Evolutionary conservation across 2,797 vertebrate species (phyloP).

Genomic region (Notamacropus eugenii): DNA sequence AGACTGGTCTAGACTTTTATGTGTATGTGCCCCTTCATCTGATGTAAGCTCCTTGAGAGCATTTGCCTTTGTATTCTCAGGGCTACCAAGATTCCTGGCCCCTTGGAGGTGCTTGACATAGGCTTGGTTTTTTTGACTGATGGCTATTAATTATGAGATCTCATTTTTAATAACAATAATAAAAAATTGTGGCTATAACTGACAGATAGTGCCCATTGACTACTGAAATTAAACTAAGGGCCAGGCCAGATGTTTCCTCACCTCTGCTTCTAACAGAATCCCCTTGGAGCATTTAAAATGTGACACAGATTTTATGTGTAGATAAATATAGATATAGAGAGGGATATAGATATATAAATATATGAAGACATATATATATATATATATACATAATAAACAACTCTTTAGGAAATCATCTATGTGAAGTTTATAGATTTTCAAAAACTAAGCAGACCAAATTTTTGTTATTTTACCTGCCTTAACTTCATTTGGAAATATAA

Average conservation of each 20-base stretch:
- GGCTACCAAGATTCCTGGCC: background rate
- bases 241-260: background rate
- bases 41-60: background rate
- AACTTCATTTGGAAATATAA: slow-evolving; percentile 1
- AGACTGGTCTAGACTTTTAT: background rate
- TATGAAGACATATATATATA: background rate
- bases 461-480: background rate
- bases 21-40: background rate
- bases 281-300: background rate
- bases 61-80: background rate
- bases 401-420: background rate
- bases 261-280: background rate
- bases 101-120: background rate
- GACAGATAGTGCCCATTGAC: background rate
- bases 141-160: background rate
- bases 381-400: background rate
- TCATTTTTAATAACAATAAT: background rate
- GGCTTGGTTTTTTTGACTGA: background rate
- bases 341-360: background rate
- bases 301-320: background rate
- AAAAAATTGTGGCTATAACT: background rate
- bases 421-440: background rate
- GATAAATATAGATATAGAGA: no score
- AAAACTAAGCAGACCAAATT: background rate
- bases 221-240: background rate